These are phyloP conservation scores for Drosophila merina DNA, from an alignment of 2,888 invertebrate species.

Conservation along the genomic window DNA sequence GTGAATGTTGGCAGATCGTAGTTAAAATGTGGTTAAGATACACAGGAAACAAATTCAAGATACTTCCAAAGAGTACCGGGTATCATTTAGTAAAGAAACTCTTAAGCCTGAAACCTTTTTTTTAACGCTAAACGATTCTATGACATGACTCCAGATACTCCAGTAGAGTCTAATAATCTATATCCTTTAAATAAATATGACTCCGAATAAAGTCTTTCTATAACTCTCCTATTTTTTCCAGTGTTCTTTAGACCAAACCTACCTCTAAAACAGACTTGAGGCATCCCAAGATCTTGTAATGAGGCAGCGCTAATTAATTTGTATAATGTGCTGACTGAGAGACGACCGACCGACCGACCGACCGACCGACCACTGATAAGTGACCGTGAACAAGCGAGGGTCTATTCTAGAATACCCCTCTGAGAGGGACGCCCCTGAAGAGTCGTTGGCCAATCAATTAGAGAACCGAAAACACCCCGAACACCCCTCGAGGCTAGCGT, in stretches of 20 bases:
- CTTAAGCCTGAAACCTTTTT: no score
- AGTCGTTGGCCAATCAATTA: conserved; percentile 64
- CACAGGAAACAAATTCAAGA: neutral
- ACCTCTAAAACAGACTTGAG: neutral
- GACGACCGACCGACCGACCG: neutral
- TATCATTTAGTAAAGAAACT: no score
- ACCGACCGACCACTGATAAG: conserved; percentile 47
- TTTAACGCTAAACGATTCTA: no score
- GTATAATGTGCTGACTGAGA: conserved; percentile 69
- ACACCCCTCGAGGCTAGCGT: conserved; percentile 26
- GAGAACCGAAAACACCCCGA: conserved; percentile 33
- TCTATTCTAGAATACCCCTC: conserved; percentile 22
- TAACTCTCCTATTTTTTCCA: neutral
- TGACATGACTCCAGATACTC: no score
- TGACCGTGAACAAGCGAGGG: conserved; percentile 59
- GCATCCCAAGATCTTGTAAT: conserved; percentile 29
- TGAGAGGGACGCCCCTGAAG: conserved; percentile 3
- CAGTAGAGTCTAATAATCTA: no score
- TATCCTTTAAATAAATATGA: neutral
- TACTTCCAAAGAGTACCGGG: no score
- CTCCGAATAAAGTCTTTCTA: neutral
- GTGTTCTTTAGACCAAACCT: neutral
- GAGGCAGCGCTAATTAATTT: conserved; percentile 67
- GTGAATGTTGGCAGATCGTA: conserved; percentile 10
- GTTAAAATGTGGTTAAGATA: neutral